Conservation (phyloP, 2,113 vertebrate genomes). For the Martes martes region DNA sequence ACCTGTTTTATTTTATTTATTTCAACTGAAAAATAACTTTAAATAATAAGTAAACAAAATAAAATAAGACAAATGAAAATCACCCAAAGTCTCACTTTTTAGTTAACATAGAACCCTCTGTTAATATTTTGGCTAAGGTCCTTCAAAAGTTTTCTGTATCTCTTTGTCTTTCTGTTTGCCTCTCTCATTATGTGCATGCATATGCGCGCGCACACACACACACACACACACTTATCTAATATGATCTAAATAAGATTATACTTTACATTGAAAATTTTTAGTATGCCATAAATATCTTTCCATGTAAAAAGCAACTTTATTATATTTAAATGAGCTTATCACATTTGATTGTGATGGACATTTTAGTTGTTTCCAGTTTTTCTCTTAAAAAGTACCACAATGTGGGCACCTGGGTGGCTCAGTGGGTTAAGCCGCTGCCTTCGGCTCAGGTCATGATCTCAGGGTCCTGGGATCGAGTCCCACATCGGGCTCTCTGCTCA, state of each 20-base stretch:
- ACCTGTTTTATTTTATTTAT: background rate
- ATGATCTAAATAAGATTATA: background rate
- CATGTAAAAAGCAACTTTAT: background rate
- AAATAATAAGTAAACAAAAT: background rate
- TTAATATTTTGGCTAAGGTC: background rate
- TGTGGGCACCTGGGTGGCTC: no score
- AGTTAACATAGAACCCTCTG: background rate
- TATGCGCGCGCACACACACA: no score
- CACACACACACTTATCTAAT: background rate
- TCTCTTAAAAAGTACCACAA: background rate
- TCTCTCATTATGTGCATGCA: background rate
- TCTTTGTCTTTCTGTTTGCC: background rate
- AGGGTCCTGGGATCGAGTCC: no score
- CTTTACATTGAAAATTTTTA: background rate
- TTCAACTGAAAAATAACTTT: background rate
- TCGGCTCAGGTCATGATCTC: no score
- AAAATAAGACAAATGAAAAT: background rate
- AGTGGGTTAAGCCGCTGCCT: no score
- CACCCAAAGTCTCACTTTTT: background rate
- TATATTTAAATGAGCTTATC: background rate
- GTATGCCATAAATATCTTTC: background rate
- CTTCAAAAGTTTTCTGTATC: background rate
- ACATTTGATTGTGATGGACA: background rate
- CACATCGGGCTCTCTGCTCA: no score
- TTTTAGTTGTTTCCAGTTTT: background rate